Base-by-base conservation (phyloP, 2,113 vertebrate genomes). In the Cisticola juncidis region DNA sequence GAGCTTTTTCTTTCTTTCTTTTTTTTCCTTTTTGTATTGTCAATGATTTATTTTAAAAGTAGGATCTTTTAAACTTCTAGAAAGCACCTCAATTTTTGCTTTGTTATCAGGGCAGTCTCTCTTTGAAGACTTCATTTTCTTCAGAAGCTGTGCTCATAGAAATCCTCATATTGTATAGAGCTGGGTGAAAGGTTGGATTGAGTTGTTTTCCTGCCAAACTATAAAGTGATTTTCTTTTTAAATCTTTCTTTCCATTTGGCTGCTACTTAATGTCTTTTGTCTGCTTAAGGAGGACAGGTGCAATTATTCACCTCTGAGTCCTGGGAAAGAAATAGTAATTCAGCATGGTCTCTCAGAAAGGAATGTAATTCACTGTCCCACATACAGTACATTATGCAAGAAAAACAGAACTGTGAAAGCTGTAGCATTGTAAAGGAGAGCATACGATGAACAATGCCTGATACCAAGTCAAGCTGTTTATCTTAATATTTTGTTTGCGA, bases 251-350 rank as follows among this genome's bases (percentile, higher is more conserved):
- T 92, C 65, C 51, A 57, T 97, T 95, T 88, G 85, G 40, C 66
- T 44, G 5, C 80, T 96, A n/a, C 71, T 97, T 94, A 45, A 58
- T 89, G 76, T 84, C 83, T 96, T 96, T 93, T 92, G 40, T 97
- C 95, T 95, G 51, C 79, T 74, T 92, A 88, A 96, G 74, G 80
- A 94, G 92, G 88, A 97, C 88, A 97, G 80, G 74, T 83, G 76
- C 88, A 96, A 93, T 96, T 96, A 92, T 80, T 97, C 92, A 95
- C 74, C 89, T 95, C 87, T 71, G 77, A 95, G 90, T 69, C 76
- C 42, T 73, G 58, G 45, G 60, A 94, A 95, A 92, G 48, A 90
- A 95, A 95, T 57, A 92, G 78, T 93, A 92, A 95, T 95, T 95
- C 88, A 72, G 74, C 60, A 26, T n/a, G 36, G 56, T 81, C 51